Percentiles rank a stretch among this genome's conserved stretches.
Evolutionary conservation across 2,113 vertebrate species (phyloP).

Genomic region (Aegithalos caudatus): DNA sequence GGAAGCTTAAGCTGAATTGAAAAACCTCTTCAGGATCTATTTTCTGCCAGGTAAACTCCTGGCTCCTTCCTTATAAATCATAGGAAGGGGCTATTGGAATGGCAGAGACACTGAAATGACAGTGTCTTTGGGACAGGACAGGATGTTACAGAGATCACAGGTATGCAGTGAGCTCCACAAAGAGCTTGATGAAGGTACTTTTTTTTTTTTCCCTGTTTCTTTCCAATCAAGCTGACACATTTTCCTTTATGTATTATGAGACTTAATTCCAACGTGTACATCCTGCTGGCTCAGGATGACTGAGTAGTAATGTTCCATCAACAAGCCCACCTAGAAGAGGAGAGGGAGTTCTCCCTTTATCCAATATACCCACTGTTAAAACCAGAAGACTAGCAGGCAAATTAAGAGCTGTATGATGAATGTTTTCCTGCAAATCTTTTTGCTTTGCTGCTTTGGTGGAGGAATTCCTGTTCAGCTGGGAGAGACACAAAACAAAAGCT

Average conservation of each 20-base stretch:
- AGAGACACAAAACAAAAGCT: constrained; percentile 26
- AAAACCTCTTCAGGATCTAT: neutral
- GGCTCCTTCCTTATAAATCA: neutral
- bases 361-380: neutral
- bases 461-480: neutral
- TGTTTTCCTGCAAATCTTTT: constrained; percentile 5
- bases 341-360: neutral
- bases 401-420: neutral
- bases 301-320: neutral
- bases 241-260: neutral
- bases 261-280: neutral
- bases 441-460: constrained; percentile 13
- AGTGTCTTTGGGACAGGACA: neutral
- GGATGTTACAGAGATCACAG: neutral
- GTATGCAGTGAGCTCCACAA: neutral
- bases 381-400: neutral
- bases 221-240: neutral
- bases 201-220: neutral
- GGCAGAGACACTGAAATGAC: neutral
- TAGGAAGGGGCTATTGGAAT: neutral
- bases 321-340: neutral
- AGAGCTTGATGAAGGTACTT: neutral
- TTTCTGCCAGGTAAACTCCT: neutral
- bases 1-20: neutral
- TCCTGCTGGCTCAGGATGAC: neutral